These are phyloP conservation scores for Agapostemon virescens DNA, from an alignment of 2,888 invertebrate species.

Conservation along the genomic window DNA sequence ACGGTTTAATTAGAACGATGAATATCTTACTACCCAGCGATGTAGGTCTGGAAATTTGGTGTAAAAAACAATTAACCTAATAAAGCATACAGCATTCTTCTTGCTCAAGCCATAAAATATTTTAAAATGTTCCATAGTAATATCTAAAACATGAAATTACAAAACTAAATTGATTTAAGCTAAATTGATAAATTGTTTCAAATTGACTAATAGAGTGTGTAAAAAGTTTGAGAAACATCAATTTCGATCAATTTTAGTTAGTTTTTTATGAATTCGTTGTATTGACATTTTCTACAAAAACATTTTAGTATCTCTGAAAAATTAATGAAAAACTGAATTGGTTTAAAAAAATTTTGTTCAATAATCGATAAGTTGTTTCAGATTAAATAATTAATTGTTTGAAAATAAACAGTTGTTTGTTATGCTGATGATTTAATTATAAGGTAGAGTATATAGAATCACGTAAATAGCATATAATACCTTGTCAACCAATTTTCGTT, in stretches of 20 bases:
- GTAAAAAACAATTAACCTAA: neutral
- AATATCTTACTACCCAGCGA: neutral
- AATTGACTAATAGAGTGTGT: too few relatives aligned
- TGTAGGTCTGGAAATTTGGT: neutral
- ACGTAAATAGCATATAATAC: neutral
- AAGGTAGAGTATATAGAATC: neutral
- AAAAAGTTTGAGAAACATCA: too few relatives aligned
- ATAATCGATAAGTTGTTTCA: neutral
- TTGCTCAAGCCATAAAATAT: neutral
- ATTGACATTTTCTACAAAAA: neutral
- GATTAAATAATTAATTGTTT: neutral
- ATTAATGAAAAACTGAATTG: neutral
- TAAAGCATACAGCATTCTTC: neutral
- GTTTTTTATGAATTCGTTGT: too few relatives aligned
- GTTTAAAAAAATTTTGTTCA: neutral
- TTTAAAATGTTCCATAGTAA: too few relatives aligned
- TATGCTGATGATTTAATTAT: too few relatives aligned
- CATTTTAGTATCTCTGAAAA: neutral
- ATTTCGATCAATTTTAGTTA: too few relatives aligned
- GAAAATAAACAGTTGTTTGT: too few relatives aligned
- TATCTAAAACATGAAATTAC: too few relatives aligned
- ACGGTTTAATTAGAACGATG: neutral
- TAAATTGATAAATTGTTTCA: too few relatives aligned
- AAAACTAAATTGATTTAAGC: too few relatives aligned
- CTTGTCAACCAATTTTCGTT: neutral